phyloP scores from a whole-genome alignment of 1,140 invertebrate species.

The Euura saliciscinereae region DNA sequence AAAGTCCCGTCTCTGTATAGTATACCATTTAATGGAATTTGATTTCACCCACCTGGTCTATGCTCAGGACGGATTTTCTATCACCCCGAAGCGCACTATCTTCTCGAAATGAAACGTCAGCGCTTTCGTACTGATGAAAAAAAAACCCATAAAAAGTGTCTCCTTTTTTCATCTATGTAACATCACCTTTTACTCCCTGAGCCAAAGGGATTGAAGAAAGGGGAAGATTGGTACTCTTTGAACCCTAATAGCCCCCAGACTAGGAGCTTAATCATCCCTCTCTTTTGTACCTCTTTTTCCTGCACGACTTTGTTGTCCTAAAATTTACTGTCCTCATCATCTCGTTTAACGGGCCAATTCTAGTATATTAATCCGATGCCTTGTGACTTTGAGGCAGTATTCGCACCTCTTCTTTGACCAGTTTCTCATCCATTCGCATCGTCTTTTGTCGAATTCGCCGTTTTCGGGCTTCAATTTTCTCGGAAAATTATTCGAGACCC shows the following conservation, averaged over 20 bases:
- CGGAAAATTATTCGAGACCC: no score
- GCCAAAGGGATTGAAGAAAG: not conserved
- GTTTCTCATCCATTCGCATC: no score
- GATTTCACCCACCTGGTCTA: slow-evolving; percentile 25
- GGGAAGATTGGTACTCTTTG: not conserved
- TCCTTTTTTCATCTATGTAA: no score
- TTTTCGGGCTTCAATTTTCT: no score
- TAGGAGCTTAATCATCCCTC: not conserved
- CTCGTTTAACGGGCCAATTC: not conserved
- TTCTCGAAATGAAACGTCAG: not conserved
- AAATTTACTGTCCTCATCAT: not conserved
- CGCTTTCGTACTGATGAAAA: no score
- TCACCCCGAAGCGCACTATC: not conserved
- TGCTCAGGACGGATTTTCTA: not conserved
- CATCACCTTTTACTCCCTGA: no score
- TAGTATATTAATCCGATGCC: not conserved
- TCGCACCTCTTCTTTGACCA: not conserved
- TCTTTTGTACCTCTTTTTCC: not conserved
- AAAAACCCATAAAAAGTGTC: no score
- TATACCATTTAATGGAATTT: slow-evolving; percentile 28
- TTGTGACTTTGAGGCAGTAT: not conserved
- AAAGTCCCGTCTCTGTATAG: slow-evolving; percentile 15
- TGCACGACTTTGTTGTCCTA: not conserved
- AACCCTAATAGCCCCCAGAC: no score
- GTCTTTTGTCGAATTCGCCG: no score